Evolutionary conservation across 2,113 vertebrate species (phyloP).

Genomic region (Fukomys damarensis): DNA sequence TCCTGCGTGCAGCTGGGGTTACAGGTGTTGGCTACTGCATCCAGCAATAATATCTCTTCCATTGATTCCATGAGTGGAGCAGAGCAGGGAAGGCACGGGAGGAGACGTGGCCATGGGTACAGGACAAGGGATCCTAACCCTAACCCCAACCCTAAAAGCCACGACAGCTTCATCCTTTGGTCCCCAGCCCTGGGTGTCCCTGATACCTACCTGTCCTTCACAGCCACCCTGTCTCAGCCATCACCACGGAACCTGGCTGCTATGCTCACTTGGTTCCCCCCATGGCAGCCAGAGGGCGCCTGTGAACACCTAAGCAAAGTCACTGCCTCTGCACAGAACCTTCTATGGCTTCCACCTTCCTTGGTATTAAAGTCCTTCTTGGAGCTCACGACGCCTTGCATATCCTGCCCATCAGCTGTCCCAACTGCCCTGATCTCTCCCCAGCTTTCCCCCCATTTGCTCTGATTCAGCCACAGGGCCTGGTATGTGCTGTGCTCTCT

Average conservation of each 20-base stretch:
- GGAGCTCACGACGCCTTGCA: not conserved
- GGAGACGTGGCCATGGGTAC: not conserved
- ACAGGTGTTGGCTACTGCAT: not conserved
- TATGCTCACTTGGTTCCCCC: not conserved
- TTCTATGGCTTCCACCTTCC: not conserved
- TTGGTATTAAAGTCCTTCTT: not conserved
- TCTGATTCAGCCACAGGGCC: not conserved
- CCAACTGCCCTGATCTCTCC: not conserved
- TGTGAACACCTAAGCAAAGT: not conserved
- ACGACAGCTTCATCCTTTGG: not conserved
- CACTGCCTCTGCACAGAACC: not conserved
- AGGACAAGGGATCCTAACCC: not conserved
- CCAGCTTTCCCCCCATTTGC: accelerated
- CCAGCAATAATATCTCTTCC: not conserved
- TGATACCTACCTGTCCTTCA: not conserved
- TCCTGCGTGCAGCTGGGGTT: not conserved
- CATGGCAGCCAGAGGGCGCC: not conserved
- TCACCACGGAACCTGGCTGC: not conserved
- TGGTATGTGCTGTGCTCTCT: not conserved
- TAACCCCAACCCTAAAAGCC: not conserved
- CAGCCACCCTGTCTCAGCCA: not conserved
- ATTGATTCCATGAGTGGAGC: accelerated
- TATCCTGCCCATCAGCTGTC: too few relatives aligned
- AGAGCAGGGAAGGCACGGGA: accelerated
- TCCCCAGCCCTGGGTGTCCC: not conserved